These are phyloP conservation scores for Bellardia bayeri DNA, from an alignment of 2,888 invertebrate genomes.

Conservation along the genomic window DNA sequence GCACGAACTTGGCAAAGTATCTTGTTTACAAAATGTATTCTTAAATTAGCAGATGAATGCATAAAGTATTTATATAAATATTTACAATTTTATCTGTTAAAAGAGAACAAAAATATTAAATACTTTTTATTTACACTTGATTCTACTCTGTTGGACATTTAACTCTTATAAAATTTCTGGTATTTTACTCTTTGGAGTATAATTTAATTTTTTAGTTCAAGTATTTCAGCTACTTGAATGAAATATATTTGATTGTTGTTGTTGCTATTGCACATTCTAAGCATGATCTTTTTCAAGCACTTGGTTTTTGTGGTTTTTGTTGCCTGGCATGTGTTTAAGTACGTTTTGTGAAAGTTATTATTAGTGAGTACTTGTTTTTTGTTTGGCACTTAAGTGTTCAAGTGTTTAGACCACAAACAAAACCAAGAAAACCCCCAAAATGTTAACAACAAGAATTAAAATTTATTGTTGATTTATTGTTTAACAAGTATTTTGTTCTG, in stretches of 20 bases:
- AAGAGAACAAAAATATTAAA: background rate
- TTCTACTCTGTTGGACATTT: constrained; percentile 7
- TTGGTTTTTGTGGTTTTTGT: background rate
- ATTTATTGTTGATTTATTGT: constrained; percentile 7
- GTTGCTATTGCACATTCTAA: background rate
- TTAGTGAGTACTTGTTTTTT: background rate
- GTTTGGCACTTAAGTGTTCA: background rate
- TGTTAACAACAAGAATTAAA: background rate
- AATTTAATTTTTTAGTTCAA: constrained; percentile 59
- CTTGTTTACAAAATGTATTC: background rate
- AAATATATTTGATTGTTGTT: background rate
- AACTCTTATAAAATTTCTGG: constrained; percentile 27
- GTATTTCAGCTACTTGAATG: constrained; percentile 11
- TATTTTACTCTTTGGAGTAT: constrained; percentile 36
- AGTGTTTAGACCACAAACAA: constrained; percentile 34
- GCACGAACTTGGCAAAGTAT: background rate
- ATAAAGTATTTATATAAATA: background rate
- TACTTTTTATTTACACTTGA: constrained; percentile 11
- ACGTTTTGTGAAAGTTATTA: constrained; percentile 35
- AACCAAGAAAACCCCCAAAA: background rate
- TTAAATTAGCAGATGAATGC: constrained; percentile 8
- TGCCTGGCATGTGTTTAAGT: constrained; percentile 22
- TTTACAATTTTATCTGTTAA: background rate
- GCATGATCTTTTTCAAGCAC: background rate
- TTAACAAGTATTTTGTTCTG: background rate